Evolutionary conservation across 2,113 vertebrate species (phyloP).

Genomic region (Heteronetta atricapilla): DNA sequence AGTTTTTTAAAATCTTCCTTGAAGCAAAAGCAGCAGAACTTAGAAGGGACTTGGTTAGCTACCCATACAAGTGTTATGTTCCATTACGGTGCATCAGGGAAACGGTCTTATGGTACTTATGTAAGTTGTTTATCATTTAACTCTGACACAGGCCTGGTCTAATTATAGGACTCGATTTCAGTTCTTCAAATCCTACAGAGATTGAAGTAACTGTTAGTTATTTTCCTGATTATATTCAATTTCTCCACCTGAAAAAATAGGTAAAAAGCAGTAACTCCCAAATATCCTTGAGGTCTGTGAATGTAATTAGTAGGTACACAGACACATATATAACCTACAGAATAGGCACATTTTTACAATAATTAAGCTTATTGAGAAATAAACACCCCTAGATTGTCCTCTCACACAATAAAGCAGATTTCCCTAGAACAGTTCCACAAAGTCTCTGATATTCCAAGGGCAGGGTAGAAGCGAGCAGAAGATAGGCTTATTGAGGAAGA

Average conservation of each 20-base stretch:
- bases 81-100: neutral
- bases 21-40: neutral
- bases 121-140: neutral
- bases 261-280: neutral
- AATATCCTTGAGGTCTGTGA: neutral
- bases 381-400: neutral
- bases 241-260: neutral
- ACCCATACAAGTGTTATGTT: neutral
- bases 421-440: neutral
- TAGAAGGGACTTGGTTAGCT: neutral
- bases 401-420: neutral
- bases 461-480: neutral
- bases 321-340: rapidly evolving
- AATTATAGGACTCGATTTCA: neutral
- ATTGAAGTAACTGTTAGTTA: neutral
- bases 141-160: neutral
- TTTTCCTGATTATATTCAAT: neutral
- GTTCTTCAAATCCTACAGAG: neutral
- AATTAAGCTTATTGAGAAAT: neutral
- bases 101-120: neutral
- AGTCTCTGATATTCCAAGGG: neutral
- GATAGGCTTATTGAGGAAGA: neutral
- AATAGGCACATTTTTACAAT: neutral
- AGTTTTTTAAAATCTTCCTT: neutral
- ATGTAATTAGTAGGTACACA: neutral